A percentile compares a stretch with the other conserved stretches of the same genome.
Evolutionary conservation across 2,888 invertebrate genomes (phyloP).

Genomic region (Chorisops tibialis): DNA sequence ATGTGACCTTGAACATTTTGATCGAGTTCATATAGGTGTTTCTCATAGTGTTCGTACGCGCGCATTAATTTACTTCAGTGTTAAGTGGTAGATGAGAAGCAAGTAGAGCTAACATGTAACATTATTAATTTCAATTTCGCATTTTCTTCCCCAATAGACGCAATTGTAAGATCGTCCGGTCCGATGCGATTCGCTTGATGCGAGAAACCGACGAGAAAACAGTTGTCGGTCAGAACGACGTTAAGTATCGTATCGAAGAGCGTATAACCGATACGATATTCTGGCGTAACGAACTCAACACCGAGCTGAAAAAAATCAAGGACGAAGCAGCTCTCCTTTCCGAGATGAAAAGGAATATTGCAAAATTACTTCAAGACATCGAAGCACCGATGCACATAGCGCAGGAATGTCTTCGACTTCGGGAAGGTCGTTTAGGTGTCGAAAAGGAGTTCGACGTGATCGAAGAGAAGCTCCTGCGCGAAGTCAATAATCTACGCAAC

Average conservation of each 20-base stretch:
- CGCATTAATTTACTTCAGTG: no score
- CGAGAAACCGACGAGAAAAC: slow-evolving; percentile 80
- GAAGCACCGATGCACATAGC: slow-evolving; percentile 90
- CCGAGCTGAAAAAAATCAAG: slow-evolving; percentile 81
- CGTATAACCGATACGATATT: slow-evolving; percentile 88
- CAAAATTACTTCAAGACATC: slow-evolving; percentile 71
- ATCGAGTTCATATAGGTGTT: no score
- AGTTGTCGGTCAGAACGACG: slow-evolving; percentile 72
- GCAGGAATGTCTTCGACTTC: slow-evolving; percentile 89
- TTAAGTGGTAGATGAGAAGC: no score
- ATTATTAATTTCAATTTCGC: not conserved
- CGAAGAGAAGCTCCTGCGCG: slow-evolving; percentile 79
- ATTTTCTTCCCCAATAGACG: slow-evolving; percentile 31
- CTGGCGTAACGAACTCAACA: slow-evolving; percentile 85
- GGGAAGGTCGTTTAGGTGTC: slow-evolving; percentile 83
- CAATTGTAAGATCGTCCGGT: slow-evolving; percentile 71
- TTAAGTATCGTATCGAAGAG: slow-evolving; percentile 83
- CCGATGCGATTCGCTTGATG: slow-evolving; percentile 73
- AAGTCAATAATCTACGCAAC: slow-evolving; percentile 76
- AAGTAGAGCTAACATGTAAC: no score
- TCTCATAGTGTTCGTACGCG: no score
- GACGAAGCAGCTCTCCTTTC: slow-evolving; percentile 71
- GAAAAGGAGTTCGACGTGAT: slow-evolving; percentile 89
- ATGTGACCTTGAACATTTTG: no score
- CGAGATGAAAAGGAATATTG: slow-evolving; percentile 65